Evolutionary conservation across 2,888 invertebrate species (phyloP).

Genomic region (Masnerella sp.): DNA sequence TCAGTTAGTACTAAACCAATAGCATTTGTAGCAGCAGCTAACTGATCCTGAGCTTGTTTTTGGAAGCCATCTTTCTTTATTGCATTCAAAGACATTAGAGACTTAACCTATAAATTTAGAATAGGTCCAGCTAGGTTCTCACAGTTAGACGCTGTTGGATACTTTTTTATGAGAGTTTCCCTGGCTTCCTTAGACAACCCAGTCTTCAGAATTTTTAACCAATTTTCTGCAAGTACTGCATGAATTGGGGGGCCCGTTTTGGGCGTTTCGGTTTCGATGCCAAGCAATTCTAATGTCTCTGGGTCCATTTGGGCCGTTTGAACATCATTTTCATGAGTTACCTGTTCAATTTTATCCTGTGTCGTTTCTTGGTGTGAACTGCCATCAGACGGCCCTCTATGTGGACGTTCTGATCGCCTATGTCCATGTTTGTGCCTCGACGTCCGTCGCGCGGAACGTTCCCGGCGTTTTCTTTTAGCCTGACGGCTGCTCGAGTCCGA

Average conservation of each 20-base stretch:
- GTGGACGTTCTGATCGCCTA: background rate
- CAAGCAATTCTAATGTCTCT: background rate
- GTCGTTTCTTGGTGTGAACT: background rate
- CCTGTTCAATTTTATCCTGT: background rate
- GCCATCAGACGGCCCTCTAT: background rate
- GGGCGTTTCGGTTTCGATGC: background rate
- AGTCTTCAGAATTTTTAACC: constrained; percentile 1
- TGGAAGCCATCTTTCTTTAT: constrained; percentile 15
- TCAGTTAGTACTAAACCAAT: background rate
- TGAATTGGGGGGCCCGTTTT: constrained; percentile 2
- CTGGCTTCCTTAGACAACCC: constrained; percentile 9
- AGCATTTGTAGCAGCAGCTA: background rate
- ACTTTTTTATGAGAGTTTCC: constrained; percentile 7
- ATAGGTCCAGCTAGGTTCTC: background rate
- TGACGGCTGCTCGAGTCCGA: background rate
- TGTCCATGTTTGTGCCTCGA: background rate
- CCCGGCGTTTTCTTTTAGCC: background rate
- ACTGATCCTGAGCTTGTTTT: constrained; percentile 7
- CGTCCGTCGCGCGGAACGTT: background rate
- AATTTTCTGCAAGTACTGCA: background rate
- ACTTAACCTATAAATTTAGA: constrained; percentile 11
- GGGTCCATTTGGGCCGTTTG: background rate
- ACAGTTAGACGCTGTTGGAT: constrained; percentile 15
- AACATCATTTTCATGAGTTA: background rate
- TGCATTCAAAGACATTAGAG: constrained; percentile 17